These are phyloP conservation scores for Psammodynastes pulverulentus DNA, from an alignment of 2,113 vertebrate species.

Conservation along the genomic window DNA sequence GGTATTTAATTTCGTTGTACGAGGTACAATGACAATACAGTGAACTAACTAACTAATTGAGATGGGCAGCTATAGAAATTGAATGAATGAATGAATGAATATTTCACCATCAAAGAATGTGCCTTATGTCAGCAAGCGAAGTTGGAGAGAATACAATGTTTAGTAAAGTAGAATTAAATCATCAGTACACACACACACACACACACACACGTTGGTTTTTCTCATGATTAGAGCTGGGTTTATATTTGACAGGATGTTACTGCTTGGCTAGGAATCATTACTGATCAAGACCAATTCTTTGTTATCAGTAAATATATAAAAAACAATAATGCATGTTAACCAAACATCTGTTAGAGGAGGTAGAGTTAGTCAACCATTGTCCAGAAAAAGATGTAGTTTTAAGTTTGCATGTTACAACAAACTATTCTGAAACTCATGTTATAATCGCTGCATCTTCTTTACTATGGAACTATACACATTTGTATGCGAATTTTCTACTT, in stretches of 20 bases:
- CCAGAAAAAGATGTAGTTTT: not conserved
- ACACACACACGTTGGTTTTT: not conserved
- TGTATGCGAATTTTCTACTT: not conserved
- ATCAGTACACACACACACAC: no score
- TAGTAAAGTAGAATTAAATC: no score
- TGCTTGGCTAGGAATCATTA: slow-evolving; percentile 12
- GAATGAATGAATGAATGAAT: no score
- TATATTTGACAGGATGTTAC: not conserved
- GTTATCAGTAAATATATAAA: not conserved
- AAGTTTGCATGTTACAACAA: not conserved
- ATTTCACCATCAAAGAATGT: no score
- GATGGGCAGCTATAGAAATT: no score
- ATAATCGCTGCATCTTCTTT: not conserved
- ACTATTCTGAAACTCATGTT: not conserved
- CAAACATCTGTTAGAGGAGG: not conserved
- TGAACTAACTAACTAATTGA: no score
- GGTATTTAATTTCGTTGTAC: no score
- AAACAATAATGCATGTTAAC: not conserved
- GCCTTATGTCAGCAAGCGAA: no score
- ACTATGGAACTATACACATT: no score
- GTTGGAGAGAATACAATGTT: no score
- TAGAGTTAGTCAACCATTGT: not conserved
- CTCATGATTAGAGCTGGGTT: not conserved
- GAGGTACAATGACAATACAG: no score
- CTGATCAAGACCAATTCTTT: not conserved